These are phyloP conservation scores for Drosophila mojavensis DNA, from an alignment of 1,140 invertebrate genomes.

Conservation along the genomic window DNA sequence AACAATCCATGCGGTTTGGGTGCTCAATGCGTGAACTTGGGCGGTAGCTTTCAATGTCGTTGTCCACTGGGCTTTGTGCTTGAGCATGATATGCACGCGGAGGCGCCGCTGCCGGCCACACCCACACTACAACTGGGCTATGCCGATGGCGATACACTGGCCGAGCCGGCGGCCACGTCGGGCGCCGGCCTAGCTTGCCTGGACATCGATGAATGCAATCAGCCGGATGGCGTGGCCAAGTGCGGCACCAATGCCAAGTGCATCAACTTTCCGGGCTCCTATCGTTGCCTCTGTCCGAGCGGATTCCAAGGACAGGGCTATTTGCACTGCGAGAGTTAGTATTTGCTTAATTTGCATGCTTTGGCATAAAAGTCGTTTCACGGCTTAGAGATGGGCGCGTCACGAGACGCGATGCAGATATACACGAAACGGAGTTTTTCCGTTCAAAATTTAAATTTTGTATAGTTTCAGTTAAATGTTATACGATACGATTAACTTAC, in stretches of 20 bases:
- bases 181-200: conserved; percentile 84
- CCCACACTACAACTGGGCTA: conserved; percentile 58
- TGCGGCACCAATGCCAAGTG: conserved; percentile 96
- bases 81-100: conserved; percentile 71
- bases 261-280: conserved; percentile 96
- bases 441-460: too few relatives aligned
- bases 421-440: too few relatives aligned
- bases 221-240: conserved; percentile 86
- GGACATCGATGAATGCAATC: conserved; percentile 90
- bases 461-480: too few relatives aligned
- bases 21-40: conserved; percentile 90
- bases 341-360: conserved; percentile 61
- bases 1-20: conserved; percentile 88
- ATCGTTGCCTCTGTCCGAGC: conserved; percentile 94
- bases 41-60: conserved; percentile 90
- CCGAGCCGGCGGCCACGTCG: conserved; percentile 35
- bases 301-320: conserved; percentile 95
- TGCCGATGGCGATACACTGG: conserved; percentile 58
- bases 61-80: conserved; percentile 88
- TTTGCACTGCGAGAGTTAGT: conserved; percentile 94
- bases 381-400: background rate
- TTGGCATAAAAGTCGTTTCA: conserved; percentile 12
- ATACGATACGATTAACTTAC: too few relatives aligned
- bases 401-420: background rate
- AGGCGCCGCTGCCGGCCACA: conserved; percentile 35